Evolutionary conservation across 2,797 vertebrate species (phyloP), one percentile per base, ranked within the genome.

Genomic region (Helarctos malayanus): DNA sequence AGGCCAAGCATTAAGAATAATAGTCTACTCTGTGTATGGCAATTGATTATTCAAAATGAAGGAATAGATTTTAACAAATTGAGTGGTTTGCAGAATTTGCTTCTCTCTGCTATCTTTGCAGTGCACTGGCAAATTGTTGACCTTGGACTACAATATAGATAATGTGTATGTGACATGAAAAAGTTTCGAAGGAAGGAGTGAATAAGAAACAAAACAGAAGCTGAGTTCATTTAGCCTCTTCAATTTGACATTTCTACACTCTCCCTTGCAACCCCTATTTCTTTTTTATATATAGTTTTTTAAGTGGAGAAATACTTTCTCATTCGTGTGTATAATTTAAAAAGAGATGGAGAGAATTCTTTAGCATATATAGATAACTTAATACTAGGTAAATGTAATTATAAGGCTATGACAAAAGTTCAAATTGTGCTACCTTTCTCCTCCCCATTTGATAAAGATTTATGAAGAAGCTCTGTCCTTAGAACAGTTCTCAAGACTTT

Each of bases 31-130:
- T 81, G 16, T 82, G 21, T 13, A 94, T 8, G 23, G 13, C 16
- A 95, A 92, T 25, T 63, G 19, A 90, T 96, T 95, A 96, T 93
- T 89, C 32, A 52, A 97, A 82, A 91, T 76, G n/a, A 96, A 95
- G 18, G 11, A 23, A 0, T 84, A 49, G 41, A 91, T 95, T 97
- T 97, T 94, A 94, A 69, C 6, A 96, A 71, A 16, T 59, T 73
- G 82, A 96, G 54, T 78, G 41, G 81, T 79, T 89, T 19, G 0
- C 3, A 95, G 76, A 89, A 69, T 59, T 32, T 13, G 0, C 45
- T 97, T 89, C 86, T 69, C 80, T 97, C 61, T 49, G 18, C 15
- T 96, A 27, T 54, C 73, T 95, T 92, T 96, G 45, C 83, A 79
- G 2, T 61, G 25, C 2, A 45, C 27, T 76, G 56, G 80, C 63